Conservation (phyloP, 2,888 invertebrate species). For the Perizoma affinitatum region DNA sequence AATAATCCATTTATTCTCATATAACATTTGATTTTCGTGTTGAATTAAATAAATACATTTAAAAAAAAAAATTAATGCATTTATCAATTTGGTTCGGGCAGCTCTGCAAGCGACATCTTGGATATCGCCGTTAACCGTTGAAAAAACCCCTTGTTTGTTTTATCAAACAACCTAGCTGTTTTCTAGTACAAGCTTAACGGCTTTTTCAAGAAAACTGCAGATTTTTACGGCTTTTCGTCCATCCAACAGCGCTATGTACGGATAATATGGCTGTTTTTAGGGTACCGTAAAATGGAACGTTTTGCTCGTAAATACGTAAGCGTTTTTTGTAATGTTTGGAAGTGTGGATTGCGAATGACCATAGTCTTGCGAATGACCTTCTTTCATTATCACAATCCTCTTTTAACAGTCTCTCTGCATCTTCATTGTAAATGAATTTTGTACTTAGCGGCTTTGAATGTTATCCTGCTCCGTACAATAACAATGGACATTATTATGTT, state of each 20-base stretch:
- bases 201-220: slow-evolving; percentile 4
- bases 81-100: too few species aligned
- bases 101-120: too few species aligned
- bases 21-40: too few species aligned
- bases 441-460: slow-evolving; percentile 9
- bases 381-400: slow-evolving; percentile 25
- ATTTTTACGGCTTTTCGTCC: neutral
- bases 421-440: slow-evolving; percentile 13
- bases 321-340: slow-evolving; percentile 31
- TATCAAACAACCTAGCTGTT: too few species aligned
- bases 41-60: too few species aligned
- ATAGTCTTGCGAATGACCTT: slow-evolving; percentile 30
- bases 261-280: slow-evolving; percentile 37
- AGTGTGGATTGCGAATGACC: slow-evolving; percentile 34
- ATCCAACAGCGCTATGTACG: slow-evolving; percentile 13
- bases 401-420: slow-evolving; percentile 27
- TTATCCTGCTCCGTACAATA: slow-evolving; percentile 2
- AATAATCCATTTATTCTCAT: too few species aligned
- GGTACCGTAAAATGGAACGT: slow-evolving; percentile 38
- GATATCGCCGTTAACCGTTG: too few species aligned
- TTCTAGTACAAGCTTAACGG: slow-evolving; percentile 2
- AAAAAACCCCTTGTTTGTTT: neutral
- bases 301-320: slow-evolving; percentile 34
- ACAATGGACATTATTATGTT: neutral
- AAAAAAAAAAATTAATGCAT: slow-evolving; percentile 1